Evolutionary conservation across 2,797 vertebrate genomes (phyloP).

Genomic region (Phrynocephalus forsythii): DNA sequence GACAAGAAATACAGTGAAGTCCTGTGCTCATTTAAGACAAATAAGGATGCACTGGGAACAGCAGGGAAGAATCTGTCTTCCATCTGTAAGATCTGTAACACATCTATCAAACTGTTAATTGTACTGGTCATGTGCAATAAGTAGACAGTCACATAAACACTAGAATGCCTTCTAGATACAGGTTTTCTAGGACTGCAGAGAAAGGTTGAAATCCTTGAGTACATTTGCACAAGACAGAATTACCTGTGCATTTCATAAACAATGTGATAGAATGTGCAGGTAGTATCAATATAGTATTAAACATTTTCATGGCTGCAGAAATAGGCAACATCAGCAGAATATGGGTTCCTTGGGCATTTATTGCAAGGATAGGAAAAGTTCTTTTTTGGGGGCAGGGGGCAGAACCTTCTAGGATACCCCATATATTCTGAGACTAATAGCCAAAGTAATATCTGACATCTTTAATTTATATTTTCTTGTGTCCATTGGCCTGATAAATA

Average conservation of each 20-base stretch:
- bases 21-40: too few relatives aligned
- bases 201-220: conserved; percentile 21
- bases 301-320: not conserved
- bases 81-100: too few relatives aligned
- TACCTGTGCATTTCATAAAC: not conserved
- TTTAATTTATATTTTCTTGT: too few relatives aligned
- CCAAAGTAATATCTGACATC: too few relatives aligned
- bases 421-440: too few relatives aligned
- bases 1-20: too few relatives aligned
- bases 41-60: too few relatives aligned
- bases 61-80: too few relatives aligned
- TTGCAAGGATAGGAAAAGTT: too few relatives aligned
- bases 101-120: conserved; percentile 34
- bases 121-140: not conserved
- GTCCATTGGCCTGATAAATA: not conserved
- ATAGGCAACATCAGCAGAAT: not conserved
- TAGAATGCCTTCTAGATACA: conserved; percentile 23
- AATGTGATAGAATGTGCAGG: not conserved
- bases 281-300: not conserved
- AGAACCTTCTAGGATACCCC: too few relatives aligned
- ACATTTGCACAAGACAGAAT: not conserved
- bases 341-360: not conserved
- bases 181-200: conserved; percentile 4
- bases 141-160: conserved; percentile 26
- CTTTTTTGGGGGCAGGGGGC: too few relatives aligned